These are phyloP conservation scores for Melospiza melodia DNA, from an alignment of 2,113 vertebrate species.

Conservation along the genomic window DNA sequence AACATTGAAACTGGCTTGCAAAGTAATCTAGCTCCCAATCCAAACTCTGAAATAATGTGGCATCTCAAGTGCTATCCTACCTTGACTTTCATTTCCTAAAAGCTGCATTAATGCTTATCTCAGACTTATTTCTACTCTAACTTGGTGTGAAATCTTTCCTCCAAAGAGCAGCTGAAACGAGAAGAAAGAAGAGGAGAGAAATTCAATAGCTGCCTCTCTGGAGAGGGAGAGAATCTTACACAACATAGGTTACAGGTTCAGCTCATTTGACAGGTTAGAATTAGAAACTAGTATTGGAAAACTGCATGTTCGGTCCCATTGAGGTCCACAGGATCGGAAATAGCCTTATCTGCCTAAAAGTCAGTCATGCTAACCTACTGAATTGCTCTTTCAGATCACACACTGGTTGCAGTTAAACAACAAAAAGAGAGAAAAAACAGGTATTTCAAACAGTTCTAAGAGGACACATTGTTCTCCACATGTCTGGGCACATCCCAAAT, in stretches of 20 bases:
- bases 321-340: neutral
- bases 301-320: neutral
- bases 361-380: neutral
- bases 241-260: neutral
- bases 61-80: neutral
- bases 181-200: neutral
- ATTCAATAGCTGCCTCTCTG: neutral
- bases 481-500: neutral
- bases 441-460: neutral
- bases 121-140: conserved; percentile 1
- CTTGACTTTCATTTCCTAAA: neutral
- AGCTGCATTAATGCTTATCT: neutral
- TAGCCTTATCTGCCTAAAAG: neutral
- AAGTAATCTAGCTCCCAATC: neutral
- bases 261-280: neutral
- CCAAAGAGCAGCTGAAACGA: neutral
- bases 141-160: neutral
- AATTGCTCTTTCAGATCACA: neutral
- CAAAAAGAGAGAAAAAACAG: neutral
- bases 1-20: neutral
- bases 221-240: neutral
- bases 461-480: neutral
- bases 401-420: neutral
- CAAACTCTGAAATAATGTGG: neutral
- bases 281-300: neutral